These are phyloP conservation scores for Metellina segmentata DNA, from an alignment of 2,888 invertebrate genomes.

Conservation along the genomic window DNA sequence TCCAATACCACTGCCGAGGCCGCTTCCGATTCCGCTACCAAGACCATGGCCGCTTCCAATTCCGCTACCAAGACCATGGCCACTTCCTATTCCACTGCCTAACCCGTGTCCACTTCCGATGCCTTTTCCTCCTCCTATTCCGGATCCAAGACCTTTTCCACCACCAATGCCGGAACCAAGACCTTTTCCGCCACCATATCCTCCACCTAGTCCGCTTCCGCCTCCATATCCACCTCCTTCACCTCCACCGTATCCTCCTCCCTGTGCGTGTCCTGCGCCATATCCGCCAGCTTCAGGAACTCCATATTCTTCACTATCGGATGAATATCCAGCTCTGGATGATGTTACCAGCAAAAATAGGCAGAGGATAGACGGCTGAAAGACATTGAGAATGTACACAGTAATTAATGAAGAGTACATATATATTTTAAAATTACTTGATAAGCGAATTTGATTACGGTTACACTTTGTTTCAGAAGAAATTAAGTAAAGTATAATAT, in stretches of 20 bases:
- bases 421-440: too few relatives aligned
- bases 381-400: too few relatives aligned
- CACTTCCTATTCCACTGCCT: constrained; percentile 15
- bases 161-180: constrained; percentile 35
- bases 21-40: constrained; percentile 42
- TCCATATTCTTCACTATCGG: constrained; percentile 39
- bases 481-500: too few relatives aligned
- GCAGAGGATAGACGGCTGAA: constrained; percentile 18
- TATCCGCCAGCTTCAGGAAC: constrained; percentile 40
- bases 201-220: constrained; percentile 27
- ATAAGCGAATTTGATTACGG: too few relatives aligned
- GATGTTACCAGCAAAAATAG: constrained; percentile 28
- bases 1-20: constrained; percentile 38
- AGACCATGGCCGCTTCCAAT: constrained; percentile 38
- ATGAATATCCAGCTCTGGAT: constrained; percentile 29
- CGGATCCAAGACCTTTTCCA: constrained; percentile 57
- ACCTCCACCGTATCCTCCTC: constrained; percentile 49
- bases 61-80: constrained; percentile 31
- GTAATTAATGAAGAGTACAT: too few relatives aligned
- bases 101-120: constrained; percentile 19
- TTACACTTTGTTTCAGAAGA: too few relatives aligned
- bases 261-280: constrained; percentile 47
- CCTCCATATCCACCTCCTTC: constrained; percentile 26
- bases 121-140: constrained; percentile 35
- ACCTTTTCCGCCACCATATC: constrained; percentile 21